phyloP scores from a whole-genome alignment of 2,113 vertebrate species.

The Anarhynchus alexandrinus region DNA sequence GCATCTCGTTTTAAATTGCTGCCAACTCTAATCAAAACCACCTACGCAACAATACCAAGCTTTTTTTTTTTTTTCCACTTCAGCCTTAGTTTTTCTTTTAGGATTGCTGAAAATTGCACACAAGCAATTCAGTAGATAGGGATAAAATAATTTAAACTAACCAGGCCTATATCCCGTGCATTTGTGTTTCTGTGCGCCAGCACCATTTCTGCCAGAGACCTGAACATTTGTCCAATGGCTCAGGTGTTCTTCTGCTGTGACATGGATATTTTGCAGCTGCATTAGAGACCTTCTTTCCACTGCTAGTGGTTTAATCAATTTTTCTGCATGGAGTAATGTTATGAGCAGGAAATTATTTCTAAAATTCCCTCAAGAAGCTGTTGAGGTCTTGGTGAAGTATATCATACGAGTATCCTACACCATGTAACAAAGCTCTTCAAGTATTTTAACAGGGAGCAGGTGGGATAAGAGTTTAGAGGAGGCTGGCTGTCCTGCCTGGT shows the following conservation, averaged over 20 bases:
- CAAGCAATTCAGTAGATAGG: neutral
- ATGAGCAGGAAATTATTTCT: neutral
- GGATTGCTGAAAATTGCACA: constrained; percentile 20
- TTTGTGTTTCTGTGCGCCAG: neutral
- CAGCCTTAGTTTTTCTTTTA: constrained; percentile 20
- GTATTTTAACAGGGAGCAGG: neutral
- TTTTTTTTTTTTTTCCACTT: neutral
- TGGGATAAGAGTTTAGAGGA: neutral
- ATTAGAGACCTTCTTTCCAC: neutral
- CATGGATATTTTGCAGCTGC: neutral
- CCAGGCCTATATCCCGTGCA: neutral
- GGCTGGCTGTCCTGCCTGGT: neutral
- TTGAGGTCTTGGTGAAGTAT: neutral
- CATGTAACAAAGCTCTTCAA: neutral
- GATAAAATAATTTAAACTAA: constrained; percentile 22
- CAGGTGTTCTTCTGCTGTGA: neutral
- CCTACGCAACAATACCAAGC: constrained; percentile 12
- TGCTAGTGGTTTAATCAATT: neutral
- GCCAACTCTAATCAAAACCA: constrained; percentile 59
- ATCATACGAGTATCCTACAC: neutral
- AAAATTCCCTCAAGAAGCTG: neutral
- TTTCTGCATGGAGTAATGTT: neutral
- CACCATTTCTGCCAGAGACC: neutral
- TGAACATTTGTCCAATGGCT: neutral
- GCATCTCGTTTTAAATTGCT: constrained; percentile 58